These are phyloP conservation scores for Podarcis lilfordi DNA, from an alignment of 2,797 vertebrate genomes.

Conservation along the genomic window DNA sequence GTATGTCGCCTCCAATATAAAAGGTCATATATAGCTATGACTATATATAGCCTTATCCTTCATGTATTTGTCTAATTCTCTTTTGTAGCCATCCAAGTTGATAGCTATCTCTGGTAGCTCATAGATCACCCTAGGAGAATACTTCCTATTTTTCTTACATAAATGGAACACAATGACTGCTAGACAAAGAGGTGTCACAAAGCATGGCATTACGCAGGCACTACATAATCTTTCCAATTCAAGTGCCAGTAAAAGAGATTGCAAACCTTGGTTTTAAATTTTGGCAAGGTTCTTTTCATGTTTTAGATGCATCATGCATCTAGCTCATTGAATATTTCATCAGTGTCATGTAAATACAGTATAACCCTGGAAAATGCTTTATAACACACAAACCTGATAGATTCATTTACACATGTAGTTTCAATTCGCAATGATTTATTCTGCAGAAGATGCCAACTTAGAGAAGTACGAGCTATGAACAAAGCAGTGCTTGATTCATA, in stretches of 20 bases:
- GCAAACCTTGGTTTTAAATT: neutral
- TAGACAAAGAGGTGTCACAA: neutral
- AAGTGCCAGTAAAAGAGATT: neutral
- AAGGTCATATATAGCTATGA: neutral
- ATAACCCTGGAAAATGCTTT: neutral
- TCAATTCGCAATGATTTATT: slow-evolving; percentile 30
- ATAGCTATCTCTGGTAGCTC: neutral
- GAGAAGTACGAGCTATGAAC: neutral
- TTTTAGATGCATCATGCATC: neutral
- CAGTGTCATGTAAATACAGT: neutral
- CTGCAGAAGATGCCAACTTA: slow-evolving; percentile 43
- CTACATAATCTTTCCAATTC: neutral
- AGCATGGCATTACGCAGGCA: neutral
- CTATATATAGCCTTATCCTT: neutral
- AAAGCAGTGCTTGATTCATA: slow-evolving; percentile 45
- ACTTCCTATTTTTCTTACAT: neutral
- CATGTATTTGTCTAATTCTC: neutral
- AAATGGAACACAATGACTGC: neutral
- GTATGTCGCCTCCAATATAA: neutral
- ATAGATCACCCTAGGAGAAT: neutral
- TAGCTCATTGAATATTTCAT: neutral
- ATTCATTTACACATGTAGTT: neutral
- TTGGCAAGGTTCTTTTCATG: neutral
- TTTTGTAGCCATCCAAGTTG: neutral
- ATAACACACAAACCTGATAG: accelerated